A percentile compares a stretch with the other conserved stretches of the same genome.
phyloP scores from a whole-genome alignment of 2,797 vertebrate genomes.

The Acipenser transmontanus region DNA sequence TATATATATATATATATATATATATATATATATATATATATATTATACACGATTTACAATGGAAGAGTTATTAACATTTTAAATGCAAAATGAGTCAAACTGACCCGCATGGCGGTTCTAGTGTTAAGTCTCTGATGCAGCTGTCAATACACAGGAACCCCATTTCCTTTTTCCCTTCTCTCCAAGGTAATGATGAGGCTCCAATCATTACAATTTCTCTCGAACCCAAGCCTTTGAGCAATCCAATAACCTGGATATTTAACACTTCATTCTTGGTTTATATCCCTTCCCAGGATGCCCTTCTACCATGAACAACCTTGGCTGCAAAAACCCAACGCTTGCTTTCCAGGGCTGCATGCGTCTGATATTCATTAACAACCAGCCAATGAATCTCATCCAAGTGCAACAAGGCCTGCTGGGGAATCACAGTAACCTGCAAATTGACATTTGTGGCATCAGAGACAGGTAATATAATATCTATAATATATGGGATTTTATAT shows the following conservation, averaged over 20 bases:
- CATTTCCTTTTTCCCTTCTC: too few relatives aligned
- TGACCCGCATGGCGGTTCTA: too few relatives aligned
- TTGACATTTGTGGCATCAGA: constrained; percentile 36
- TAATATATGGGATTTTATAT: too few relatives aligned
- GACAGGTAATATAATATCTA: constrained; percentile 32
- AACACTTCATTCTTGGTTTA: constrained; percentile 15
- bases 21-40: too few relatives aligned
- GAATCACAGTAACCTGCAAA: constrained; percentile 32
- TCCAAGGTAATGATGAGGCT: too few relatives aligned
- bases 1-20: too few relatives aligned
- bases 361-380: constrained; percentile 32
- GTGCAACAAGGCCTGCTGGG: constrained; percentile 27
- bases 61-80: too few relatives aligned
- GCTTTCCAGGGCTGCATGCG: constrained; percentile 40
- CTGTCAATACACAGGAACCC: too few relatives aligned
- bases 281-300: constrained; percentile 74
- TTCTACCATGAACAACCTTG: constrained; percentile 44
- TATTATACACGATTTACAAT: too few relatives aligned
- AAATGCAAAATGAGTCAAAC: too few relatives aligned
- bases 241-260: constrained; percentile 17
- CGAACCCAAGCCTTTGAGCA: not conserved
- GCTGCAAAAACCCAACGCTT: constrained; percentile 18
- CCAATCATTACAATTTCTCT: too few relatives aligned
- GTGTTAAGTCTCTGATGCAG: too few relatives aligned
- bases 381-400: constrained; percentile 27